These are phyloP conservation scores for Trichacis sp. DNA, from an alignment of 2,888 invertebrate species.

Conservation along the genomic window DNA sequence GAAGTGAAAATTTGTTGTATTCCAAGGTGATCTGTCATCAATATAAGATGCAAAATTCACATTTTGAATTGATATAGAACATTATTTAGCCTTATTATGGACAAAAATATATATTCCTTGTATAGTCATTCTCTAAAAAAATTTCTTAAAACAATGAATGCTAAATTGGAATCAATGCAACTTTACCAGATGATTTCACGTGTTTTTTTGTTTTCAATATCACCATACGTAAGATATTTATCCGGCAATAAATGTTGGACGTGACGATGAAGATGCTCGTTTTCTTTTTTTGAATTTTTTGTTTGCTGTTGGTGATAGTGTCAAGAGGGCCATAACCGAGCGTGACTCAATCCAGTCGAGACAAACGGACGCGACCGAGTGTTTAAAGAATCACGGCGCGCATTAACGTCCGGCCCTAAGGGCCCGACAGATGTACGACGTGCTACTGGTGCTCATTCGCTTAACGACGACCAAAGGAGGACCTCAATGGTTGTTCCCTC, in stretches of 20 bases:
- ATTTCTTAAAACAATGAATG: too few species aligned
- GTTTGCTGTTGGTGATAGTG: not conserved
- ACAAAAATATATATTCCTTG: too few species aligned
- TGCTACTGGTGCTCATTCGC: constrained; percentile 3
- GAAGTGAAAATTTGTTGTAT: too few species aligned
- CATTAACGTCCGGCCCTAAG: constrained; percentile 7
- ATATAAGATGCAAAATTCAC: too few species aligned
- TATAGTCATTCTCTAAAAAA: too few species aligned
- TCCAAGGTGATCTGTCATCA: too few species aligned
- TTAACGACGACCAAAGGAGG: constrained; percentile 4
- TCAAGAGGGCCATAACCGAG: constrained; percentile 4
- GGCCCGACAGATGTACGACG: constrained; percentile 8
- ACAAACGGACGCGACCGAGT: constrained; percentile 4
- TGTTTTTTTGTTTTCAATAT: too few species aligned
- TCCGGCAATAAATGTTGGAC: not conserved
- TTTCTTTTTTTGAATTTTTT: not conserved
- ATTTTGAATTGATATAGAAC: too few species aligned
- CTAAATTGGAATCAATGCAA: too few species aligned
- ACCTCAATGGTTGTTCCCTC: constrained; percentile 5
- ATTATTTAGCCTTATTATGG: too few species aligned
- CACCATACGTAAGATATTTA: too few species aligned
- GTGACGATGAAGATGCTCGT: not conserved
- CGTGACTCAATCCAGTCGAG: constrained; percentile 8
- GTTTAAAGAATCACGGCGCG: constrained; percentile 1
- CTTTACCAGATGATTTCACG: too few species aligned